Conservation (phyloP, 2,797 vertebrate species). For the Catostomus latipinnis region DNA sequence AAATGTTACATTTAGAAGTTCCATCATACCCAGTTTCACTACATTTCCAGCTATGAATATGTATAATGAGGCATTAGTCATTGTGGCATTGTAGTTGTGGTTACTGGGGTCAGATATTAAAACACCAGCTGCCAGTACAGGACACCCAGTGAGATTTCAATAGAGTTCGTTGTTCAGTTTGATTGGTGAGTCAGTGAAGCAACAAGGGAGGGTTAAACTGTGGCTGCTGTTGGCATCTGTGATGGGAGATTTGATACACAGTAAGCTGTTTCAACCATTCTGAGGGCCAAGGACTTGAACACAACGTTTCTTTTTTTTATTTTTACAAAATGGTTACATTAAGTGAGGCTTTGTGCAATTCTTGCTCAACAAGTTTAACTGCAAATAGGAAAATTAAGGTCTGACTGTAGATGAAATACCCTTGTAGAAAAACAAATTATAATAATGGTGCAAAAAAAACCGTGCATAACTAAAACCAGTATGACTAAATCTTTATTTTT, state of each 20-base stretch:
- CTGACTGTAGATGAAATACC: background rate
- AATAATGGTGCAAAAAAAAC: background rate
- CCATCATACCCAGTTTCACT: conserved; percentile 45
- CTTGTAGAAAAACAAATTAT: background rate
- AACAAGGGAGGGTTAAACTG: conserved; percentile 48
- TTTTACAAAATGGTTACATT: background rate
- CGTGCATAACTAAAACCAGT: background rate
- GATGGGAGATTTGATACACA: conserved; percentile 72
- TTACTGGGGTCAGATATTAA: conserved; percentile 68
- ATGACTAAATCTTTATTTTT: conserved; percentile 12
- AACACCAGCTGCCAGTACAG: conserved; percentile 72
- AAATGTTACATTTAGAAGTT: conserved; percentile 54
- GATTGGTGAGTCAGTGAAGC: conserved; percentile 70
- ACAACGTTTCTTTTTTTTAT: background rate
- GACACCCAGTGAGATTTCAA: conserved; percentile 70
- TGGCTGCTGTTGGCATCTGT: conserved; percentile 70
- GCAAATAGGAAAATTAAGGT: background rate
- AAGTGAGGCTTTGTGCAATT: background rate
- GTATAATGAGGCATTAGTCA: conserved; percentile 57
- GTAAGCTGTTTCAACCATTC: conserved; percentile 52
- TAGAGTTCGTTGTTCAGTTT: conserved; percentile 75
- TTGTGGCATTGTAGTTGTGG: conserved; percentile 70
- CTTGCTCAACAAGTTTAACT: background rate
- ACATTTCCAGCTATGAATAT: conserved; percentile 65
- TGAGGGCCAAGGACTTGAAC: conserved; percentile 5